Evolutionary conservation across 2,888 invertebrate species (phyloP).

Genomic region (Nesidiocoris tenuis): DNA sequence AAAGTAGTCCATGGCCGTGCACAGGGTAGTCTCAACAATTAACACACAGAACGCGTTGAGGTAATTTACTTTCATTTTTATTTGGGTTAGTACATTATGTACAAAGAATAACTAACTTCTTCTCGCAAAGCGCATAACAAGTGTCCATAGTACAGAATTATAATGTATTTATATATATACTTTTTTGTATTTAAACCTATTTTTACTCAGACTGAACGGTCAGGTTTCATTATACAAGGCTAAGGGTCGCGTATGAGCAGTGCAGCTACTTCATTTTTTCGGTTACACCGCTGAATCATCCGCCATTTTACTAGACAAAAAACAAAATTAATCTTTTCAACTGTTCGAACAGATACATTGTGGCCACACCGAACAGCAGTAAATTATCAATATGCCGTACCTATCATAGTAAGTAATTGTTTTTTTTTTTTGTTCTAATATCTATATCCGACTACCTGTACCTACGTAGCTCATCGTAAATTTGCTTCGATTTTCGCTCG

Average conservation of each 20-base stretch:
- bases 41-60: no score
- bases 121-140: constrained; percentile 47
- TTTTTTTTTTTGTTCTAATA: not conserved
- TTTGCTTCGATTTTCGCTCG: not conserved
- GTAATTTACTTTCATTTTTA: constrained; percentile 44
- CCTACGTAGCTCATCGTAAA: not conserved
- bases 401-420: not conserved
- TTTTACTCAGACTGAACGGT: constrained; percentile 40
- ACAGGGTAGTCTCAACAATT: no score
- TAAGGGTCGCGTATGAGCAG: constrained; percentile 36
- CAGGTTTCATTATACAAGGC: constrained; percentile 38
- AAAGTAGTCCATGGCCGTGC: no score
- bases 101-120: constrained; percentile 49
- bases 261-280: constrained; percentile 18
- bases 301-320: no score
- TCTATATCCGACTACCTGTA: not conserved
- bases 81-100: constrained; percentile 50
- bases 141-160: constrained; percentile 45
- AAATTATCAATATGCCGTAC: not conserved
- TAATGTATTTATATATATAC: constrained; percentile 26
- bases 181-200: constrained; percentile 26
- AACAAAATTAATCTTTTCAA: not conserved
- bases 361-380: not conserved
- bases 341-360: not conserved
- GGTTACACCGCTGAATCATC: not conserved